Base-by-base conservation (phyloP, 2,797 vertebrate species). In the Coccyzus lansbergi region DNA sequence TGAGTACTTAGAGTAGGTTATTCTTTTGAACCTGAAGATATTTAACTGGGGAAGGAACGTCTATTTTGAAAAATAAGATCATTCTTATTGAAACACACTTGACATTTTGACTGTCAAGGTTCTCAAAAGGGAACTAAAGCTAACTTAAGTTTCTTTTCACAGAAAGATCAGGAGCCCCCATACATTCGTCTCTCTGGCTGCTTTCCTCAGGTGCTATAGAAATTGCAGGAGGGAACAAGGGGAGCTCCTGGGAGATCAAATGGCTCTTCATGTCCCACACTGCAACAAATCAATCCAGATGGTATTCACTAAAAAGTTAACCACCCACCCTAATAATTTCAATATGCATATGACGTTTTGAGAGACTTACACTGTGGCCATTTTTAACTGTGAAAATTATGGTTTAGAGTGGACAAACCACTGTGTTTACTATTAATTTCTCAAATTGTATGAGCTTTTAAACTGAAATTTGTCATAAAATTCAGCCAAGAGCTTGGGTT, bases 241-340 rank as follows among this genome's bases (percentile, higher is more conserved):
- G 15, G 31, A 62, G 9, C 10, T 79, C 46, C 42, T 20, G 5
- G 31, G 29, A 74, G 26, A 55, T 16, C 24, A 75, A 76, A 31
- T 2, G 91, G 31, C 4, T 81, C 48, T 28, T 38, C 0, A 0
- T 38, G 33, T 42, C 58, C 38, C 7, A 4, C 10, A 51, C 2
- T 65, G 51, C 36, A 83, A 65, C 31, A 72, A 69, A 83, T n/a
- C 38, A 11, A 77, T 18, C 46, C 3, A 5, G 28, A 65, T 21
- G 34, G 20, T 81, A 91, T 38, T 28, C 21, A 48, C 29, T 28
- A 49, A 49, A n/a, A 75, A 44, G 12, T 70, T 42, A 53, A 29
- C 52, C 75, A 4, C 2, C 1, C 7, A 38, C n/a, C n/a, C 18
- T 28, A 56, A 28, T 15, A 55, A 81, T 74, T 86, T 63, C 49